phyloP scores from a whole-genome alignment of 2,113 vertebrate species.

The Ptyas mucosa region DNA sequence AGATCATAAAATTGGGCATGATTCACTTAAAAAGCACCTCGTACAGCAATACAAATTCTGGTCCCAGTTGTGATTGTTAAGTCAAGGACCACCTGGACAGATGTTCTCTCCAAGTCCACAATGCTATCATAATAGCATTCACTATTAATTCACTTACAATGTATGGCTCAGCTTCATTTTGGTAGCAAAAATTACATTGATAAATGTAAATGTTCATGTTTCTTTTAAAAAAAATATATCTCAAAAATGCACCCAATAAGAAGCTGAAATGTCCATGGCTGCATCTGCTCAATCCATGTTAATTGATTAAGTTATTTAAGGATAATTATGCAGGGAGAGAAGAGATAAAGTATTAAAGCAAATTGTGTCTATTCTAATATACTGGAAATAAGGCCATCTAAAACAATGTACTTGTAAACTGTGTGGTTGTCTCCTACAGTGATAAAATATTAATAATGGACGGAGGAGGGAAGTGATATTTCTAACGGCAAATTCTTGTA shows the following conservation, averaged over 20 bases:
- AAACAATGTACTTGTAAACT: constrained; percentile 14
- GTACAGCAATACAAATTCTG: not conserved
- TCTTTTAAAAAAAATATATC: not conserved
- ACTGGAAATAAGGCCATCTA: not conserved
- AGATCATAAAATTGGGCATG: not conserved
- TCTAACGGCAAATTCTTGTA: constrained; percentile 77
- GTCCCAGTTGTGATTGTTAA: not conserved
- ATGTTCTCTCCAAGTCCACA: not conserved
- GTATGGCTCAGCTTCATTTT: not conserved
- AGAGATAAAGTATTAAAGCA: not conserved
- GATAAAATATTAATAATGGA: constrained; percentile 89
- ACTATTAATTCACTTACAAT: not conserved
- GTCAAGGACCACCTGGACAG: not conserved
- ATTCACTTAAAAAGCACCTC: not conserved
- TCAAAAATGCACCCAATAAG: not conserved
- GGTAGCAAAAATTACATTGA: not conserved
- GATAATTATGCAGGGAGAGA: not conserved
- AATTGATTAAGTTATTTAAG: no score
- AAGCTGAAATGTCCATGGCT: not conserved
- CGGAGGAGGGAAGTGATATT: constrained; percentile 69
- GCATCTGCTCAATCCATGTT: not conserved
- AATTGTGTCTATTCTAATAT: not conserved
- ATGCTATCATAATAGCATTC: not conserved
- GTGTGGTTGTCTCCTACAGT: constrained; percentile 71
- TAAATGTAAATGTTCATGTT: not conserved